Evolutionary conservation across 1,140 invertebrate genomes (phyloP).

Genomic region (Heliconius himera): DNA sequence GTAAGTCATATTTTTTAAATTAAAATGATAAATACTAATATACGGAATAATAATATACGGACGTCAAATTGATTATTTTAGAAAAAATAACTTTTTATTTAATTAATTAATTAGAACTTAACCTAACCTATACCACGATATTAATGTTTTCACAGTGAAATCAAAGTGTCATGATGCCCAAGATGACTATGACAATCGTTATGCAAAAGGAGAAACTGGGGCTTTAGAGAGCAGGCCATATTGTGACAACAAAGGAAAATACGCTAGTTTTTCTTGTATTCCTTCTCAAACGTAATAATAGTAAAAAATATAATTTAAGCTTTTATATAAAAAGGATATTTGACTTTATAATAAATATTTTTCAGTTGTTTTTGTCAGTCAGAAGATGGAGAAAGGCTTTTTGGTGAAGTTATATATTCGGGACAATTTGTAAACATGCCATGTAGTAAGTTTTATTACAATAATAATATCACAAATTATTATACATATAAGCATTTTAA

Average conservation of each 20-base stretch:
- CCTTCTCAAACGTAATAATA: slow-evolving; percentile 82
- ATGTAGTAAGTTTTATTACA: slow-evolving; percentile 77
- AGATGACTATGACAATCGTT: slow-evolving; percentile 69
- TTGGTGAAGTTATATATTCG: slow-evolving; percentile 82
- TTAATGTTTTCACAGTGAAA: slow-evolving; percentile 62
- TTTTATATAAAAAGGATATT: neutral
- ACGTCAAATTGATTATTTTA: too few relatives aligned
- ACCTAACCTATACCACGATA: neutral
- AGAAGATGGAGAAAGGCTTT: slow-evolving; percentile 82
- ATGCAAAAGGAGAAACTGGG: slow-evolving; percentile 59
- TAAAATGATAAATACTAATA: neutral
- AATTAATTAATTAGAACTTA: neutral
- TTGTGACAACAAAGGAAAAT: slow-evolving; percentile 83
- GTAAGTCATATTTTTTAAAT: slow-evolving; percentile 42
- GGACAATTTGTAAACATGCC: slow-evolving; percentile 74
- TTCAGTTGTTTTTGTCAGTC: slow-evolving; percentile 84
- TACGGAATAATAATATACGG: too few relatives aligned
- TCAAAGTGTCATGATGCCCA: slow-evolving; percentile 72
- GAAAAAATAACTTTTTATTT: neutral
- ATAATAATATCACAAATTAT: neutral
- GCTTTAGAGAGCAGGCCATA: slow-evolving; percentile 71
- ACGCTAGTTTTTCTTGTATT: slow-evolving; percentile 79
- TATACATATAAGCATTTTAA: too few relatives aligned
- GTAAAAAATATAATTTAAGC: neutral
- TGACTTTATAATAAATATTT: slow-evolving; percentile 28